These are phyloP conservation scores for Ctenopoma kingsleyae DNA, from an alignment of 2,797 vertebrate species.

Conservation along the genomic window DNA sequence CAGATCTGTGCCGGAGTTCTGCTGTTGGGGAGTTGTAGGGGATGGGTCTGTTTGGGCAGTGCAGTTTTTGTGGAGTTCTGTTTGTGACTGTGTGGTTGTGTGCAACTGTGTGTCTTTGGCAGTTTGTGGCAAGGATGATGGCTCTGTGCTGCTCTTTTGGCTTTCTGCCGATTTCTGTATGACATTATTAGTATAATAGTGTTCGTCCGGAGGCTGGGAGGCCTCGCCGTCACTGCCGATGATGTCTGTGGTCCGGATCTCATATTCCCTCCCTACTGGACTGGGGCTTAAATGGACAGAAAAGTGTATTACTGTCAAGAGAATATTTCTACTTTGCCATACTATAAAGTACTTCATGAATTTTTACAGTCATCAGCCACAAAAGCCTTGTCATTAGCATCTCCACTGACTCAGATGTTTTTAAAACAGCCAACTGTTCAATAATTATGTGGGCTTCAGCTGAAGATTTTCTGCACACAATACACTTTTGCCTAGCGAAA, in stretches of 20 bases:
- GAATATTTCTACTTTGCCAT: background rate
- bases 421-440: background rate
- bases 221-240: slow-evolving; percentile 70
- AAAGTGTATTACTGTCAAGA: slow-evolving; percentile 5
- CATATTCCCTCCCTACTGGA: slow-evolving; percentile 72
- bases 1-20: slow-evolving; percentile 43
- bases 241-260: slow-evolving; percentile 80
- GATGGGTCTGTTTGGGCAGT: slow-evolving; percentile 32
- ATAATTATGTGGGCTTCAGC: background rate
- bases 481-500: background rate
- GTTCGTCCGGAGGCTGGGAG: slow-evolving; percentile 54
- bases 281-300: slow-evolving; percentile 68
- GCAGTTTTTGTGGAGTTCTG: slow-evolving; percentile 49
- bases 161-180: slow-evolving; percentile 31
- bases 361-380: background rate
- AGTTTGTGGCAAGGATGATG: slow-evolving; percentile 17
- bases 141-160: slow-evolving; percentile 46
- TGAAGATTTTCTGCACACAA: slow-evolving; percentile 49
- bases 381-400: too few species aligned
- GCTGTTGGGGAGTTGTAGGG: slow-evolving; percentile 27
- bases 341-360: background rate
- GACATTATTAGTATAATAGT: background rate
- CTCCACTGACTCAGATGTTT: background rate
- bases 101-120: slow-evolving; percentile 42
- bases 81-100: slow-evolving; percentile 16